A percentile compares a stretch with the other conserved stretches of the same genome.
These are phyloP conservation scores for Timandra comae DNA, from an alignment of 2,888 invertebrate genomes.

Conservation along the genomic window DNA sequence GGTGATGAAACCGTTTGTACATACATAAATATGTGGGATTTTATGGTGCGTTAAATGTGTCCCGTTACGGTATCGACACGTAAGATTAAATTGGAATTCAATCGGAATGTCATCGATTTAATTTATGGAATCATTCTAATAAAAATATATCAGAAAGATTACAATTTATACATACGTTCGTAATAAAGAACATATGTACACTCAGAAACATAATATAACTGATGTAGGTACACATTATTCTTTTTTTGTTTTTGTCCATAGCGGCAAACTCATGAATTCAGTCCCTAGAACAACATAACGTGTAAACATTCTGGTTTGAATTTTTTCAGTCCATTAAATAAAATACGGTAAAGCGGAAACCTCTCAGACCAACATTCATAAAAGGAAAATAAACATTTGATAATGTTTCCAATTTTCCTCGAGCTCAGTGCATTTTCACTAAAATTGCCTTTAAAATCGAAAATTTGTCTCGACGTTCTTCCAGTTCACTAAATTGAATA, in stretches of 20 bases:
- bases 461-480: constrained; percentile 30
- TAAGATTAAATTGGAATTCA: too few species aligned
- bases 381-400: constrained; percentile 7
- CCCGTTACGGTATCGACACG: too few species aligned
- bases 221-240: too few species aligned
- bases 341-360: constrained; percentile 5
- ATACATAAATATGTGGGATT: constrained; percentile 1
- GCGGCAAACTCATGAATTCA: constrained; percentile 18
- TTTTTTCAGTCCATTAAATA: not conserved
- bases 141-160: too few species aligned
- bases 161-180: too few species aligned
- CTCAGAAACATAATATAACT: too few species aligned
- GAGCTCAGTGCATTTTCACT: constrained; percentile 13
- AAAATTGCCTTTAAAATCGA: constrained; percentile 25
- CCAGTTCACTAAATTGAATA: constrained; percentile 54
- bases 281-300: constrained; percentile 17
- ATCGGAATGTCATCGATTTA: too few species aligned
- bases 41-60: too few species aligned
- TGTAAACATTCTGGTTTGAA: not conserved
- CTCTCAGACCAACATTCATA: constrained; percentile 5
- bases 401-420: constrained; percentile 13
- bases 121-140: too few species aligned
- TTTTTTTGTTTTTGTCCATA: constrained; percentile 4
- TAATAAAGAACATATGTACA: too few species aligned
- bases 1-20: constrained; percentile 29